Conservation (phyloP, 1,140 invertebrate genomes). For the Metopolophium dirhodum region DNA sequence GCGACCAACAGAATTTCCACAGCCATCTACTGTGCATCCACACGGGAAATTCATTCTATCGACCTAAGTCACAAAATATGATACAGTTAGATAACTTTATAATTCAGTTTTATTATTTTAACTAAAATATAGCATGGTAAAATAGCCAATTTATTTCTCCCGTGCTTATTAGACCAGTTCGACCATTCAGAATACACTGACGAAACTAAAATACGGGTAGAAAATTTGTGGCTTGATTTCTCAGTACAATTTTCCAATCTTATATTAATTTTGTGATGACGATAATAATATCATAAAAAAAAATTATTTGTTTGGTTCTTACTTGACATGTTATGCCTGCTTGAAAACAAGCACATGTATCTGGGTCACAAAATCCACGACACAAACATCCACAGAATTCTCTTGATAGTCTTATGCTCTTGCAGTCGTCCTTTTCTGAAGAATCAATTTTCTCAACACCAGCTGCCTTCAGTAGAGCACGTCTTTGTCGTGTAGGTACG, state of each 20-base stretch:
- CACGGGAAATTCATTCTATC: constrained; percentile 96
- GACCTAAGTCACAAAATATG: constrained; percentile 67
- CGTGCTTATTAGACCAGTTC: not conserved
- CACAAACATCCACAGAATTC: constrained; percentile 96
- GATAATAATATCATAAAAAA: not conserved
- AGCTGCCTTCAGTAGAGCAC: constrained; percentile 83
- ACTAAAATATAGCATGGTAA: not conserved
- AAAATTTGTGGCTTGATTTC: not conserved
- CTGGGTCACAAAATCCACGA: constrained; percentile 93
- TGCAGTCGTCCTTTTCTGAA: constrained; percentile 92
- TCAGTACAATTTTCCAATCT: not conserved
- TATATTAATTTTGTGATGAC: not conserved
- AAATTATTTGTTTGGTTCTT: constrained; percentile 54
- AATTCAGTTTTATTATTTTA: not conserved
- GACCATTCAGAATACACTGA: not conserved
- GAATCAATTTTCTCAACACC: constrained; percentile 94
- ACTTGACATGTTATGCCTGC: constrained; percentile 96
- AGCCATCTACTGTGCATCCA: constrained; percentile 92
- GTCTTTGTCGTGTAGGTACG: constrained; percentile 87
- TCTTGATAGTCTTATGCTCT: constrained; percentile 87
- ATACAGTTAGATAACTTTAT: not conserved
- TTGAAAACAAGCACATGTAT: constrained; percentile 91
- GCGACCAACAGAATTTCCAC: constrained; percentile 88
- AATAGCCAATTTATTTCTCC: not conserved
- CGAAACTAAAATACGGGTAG: constrained; percentile 8